phyloP scores from a whole-genome alignment of 2,888 invertebrate species.

The Cheilosia variabilis region DNA sequence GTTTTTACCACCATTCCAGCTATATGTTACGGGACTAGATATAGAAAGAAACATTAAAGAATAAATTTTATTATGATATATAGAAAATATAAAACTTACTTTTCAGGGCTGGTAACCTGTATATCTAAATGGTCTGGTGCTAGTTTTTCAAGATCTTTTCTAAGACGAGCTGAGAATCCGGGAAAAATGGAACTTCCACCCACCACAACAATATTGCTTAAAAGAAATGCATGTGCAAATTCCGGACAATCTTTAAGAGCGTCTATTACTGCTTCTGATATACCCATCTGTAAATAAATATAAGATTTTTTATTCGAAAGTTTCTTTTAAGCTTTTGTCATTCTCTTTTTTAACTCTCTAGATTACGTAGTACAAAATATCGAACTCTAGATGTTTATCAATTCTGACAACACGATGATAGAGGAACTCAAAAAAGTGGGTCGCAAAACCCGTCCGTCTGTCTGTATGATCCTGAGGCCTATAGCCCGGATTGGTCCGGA shows the following conservation, averaged over 20 bases:
- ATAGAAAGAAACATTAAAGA: not conserved
- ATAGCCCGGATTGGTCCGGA: too few species aligned
- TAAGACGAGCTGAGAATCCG: constrained; percentile 92
- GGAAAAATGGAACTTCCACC: constrained; percentile 93
- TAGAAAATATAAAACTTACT: constrained; percentile 84
- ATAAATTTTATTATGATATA: not conserved
- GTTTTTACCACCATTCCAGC: constrained; percentile 94
- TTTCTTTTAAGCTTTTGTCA: too few species aligned
- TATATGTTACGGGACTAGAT: constrained; percentile 90
- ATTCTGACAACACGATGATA: too few species aligned
- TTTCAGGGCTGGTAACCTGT: constrained; percentile 88
- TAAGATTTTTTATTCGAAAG: not conserved
- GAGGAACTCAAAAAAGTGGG: too few species aligned
- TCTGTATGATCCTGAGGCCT: too few species aligned
- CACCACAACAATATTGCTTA: constrained; percentile 92
- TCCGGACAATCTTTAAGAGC: constrained; percentile 90
- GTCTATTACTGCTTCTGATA: constrained; percentile 94
- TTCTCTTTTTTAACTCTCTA: too few species aligned
- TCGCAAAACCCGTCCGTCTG: too few species aligned
- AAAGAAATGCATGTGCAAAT: constrained; percentile 90
- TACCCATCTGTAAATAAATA: constrained; percentile 88
- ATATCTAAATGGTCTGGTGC: constrained; percentile 92
- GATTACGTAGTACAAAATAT: too few species aligned
- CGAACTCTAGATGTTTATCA: too few species aligned
- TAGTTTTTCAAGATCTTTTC: constrained; percentile 90